Conservation (phyloP, 1,140 invertebrate genomes). For the Steinernema feltiae region DNA sequence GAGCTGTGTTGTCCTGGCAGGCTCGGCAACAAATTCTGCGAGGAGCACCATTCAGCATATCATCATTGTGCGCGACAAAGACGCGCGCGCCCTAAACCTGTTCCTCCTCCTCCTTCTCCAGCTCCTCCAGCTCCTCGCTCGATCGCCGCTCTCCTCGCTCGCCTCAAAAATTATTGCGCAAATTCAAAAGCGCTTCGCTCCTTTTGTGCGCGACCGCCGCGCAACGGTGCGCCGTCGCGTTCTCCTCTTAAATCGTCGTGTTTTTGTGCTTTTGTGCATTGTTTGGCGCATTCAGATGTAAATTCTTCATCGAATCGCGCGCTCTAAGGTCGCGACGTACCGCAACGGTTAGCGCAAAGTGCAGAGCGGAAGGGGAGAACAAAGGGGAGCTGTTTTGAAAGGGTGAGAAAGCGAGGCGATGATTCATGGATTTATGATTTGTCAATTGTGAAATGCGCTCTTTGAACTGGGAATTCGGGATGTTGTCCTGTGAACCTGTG, state of each 20-base stretch:
- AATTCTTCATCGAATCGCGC: not conserved
- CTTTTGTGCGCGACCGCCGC: not conserved
- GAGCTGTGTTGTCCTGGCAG: too few relatives aligned
- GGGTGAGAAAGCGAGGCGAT: too few relatives aligned
- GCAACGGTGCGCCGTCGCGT: not conserved
- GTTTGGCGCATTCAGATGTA: not conserved
- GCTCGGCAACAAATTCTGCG: not conserved
- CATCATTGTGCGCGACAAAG: not conserved
- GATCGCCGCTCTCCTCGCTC: not conserved
- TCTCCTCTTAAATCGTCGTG: not conserved
- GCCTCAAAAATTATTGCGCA: slow-evolving; percentile 9
- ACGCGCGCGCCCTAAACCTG: not conserved
- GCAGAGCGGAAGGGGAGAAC: too few relatives aligned
- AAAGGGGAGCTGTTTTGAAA: too few relatives aligned
- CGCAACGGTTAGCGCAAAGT: too few relatives aligned
- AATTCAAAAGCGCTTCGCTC: not conserved
- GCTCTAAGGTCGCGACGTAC: too few relatives aligned
- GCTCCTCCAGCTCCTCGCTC: not conserved
- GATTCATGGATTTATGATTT: too few relatives aligned
- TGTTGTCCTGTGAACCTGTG: too few relatives aligned
- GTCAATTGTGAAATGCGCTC: too few relatives aligned
- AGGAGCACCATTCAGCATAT: not conserved
- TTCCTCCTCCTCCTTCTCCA: slow-evolving; percentile 6
- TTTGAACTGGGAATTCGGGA: too few relatives aligned
- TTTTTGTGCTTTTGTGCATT: not conserved